Conservation (phyloP, 2,113 vertebrate species). For the Sceloporus undulatus region DNA sequence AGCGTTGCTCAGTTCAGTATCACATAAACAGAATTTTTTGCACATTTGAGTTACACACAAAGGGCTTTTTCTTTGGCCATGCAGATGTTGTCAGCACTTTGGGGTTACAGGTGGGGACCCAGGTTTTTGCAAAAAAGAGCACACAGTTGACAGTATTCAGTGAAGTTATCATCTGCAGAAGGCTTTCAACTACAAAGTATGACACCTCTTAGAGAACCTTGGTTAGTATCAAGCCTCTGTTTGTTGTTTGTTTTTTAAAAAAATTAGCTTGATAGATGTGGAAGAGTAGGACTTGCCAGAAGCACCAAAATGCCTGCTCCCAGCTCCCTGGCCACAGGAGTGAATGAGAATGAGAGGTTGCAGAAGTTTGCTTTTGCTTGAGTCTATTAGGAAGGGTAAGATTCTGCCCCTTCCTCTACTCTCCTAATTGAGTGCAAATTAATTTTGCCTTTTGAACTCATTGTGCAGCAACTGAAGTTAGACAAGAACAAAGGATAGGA, state of each 20-base stretch:
- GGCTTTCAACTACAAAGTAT: neutral
- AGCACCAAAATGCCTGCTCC: too few relatives aligned
- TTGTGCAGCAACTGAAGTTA: too few relatives aligned
- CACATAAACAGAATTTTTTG: slow-evolving; percentile 45
- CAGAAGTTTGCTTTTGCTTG: too few relatives aligned
- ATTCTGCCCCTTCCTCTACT: too few relatives aligned
- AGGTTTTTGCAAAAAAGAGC: slow-evolving; percentile 4
- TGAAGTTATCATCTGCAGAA: neutral
- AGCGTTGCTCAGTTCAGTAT: slow-evolving; percentile 58
- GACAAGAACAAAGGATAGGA: too few relatives aligned
- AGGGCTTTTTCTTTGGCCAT: slow-evolving; percentile 40
- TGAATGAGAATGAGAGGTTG: too few relatives aligned
- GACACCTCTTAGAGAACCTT: neutral
- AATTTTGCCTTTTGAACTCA: too few relatives aligned
- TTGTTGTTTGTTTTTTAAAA: neutral
- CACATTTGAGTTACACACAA: slow-evolving; percentile 30
- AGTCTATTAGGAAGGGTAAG: too few relatives aligned
- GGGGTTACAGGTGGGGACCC: neutral
- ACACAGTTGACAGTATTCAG: neutral
- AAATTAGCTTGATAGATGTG: too few relatives aligned
- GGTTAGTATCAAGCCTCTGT: neutral
- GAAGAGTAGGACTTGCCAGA: too few relatives aligned
- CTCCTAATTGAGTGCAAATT: too few relatives aligned
- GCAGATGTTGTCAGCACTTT: slow-evolving; percentile 54
- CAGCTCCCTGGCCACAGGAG: too few relatives aligned